Evolutionary conservation across 2,888 invertebrate species (phyloP), one percentile per base, ranked within the genome.

Genomic region (Leptinotarsa haldemani): DNA sequence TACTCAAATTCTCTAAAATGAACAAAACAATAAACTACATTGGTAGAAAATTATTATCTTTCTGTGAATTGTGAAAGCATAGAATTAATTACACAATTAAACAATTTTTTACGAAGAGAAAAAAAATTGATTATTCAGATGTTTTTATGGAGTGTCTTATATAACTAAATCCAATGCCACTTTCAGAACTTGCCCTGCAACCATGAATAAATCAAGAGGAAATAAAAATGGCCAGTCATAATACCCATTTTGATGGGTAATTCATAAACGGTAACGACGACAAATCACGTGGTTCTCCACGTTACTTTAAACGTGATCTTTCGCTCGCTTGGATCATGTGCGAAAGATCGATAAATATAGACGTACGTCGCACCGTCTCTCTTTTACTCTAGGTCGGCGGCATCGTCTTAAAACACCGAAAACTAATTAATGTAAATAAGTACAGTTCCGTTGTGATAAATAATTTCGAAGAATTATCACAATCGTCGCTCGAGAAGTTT

Each of bases 221-320:
- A 76, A 73, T 74, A 75, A 80, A 78, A 77, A 77, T 72, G 74
- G 74, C 79, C 67, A 76, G 79, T 77, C 78, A 78, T 70, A 76
- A 74, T 78, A 76, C 77, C 77, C 76, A 71, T 61, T 61, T 74
- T 74, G 80, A 80, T 78, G 79, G 78, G 78, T 75, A 78, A 75
- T 69, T 71, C 69, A 74, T 73, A 77, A 75, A 78, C 73, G 71
- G 71, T 68, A 76, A 73, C 74, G 72, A 71, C 67, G 69, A 73
- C 70, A 30, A 71, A 82, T 87, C 87, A 87, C 87, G 86, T 87
- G 87, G 86, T 83, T 71, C 72, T 82, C 85, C 87, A 87, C 87
- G 87, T 86, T 87, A 86, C 84, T 80, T 78, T 78, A 84, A 87
- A 87, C 86, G 87, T 87, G 87, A 87, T 84, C 82, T 80, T 77